A percentile compares a stretch with the other conserved stretches of the same genome.
Conservation (phyloP, 1,140 invertebrate genomes). For the Aphelinus certus region DNA sequence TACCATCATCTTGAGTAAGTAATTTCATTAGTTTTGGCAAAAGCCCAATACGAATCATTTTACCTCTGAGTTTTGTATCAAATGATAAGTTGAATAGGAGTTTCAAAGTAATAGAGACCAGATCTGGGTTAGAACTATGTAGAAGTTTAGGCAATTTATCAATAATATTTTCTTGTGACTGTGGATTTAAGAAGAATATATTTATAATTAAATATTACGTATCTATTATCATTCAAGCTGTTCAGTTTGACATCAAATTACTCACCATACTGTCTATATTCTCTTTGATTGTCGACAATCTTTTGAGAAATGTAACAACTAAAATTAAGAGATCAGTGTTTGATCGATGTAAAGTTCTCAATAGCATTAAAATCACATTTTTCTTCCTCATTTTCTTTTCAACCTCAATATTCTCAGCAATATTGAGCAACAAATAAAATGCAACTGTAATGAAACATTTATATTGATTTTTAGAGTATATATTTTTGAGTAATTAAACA, state of each 20-base stretch:
- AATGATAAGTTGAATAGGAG: conserved; percentile 98
- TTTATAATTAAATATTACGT: no score
- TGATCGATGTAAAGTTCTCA: conserved; percentile 86
- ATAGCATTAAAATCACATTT: conserved; percentile 87
- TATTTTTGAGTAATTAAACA: not conserved
- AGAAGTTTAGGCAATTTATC: conserved; percentile 80
- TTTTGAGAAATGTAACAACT: conserved; percentile 94
- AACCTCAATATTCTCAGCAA: conserved; percentile 93
- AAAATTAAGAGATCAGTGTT: conserved; percentile 89
- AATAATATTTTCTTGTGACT: conserved; percentile 75
- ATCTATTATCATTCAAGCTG: no score
- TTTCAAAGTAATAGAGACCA: conserved; percentile 88
- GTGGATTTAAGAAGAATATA: conserved; percentile 25
- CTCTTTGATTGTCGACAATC: conserved; percentile 92
- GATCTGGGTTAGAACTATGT: conserved; percentile 79
- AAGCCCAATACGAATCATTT: conserved; percentile 90
- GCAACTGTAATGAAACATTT: conserved; percentile 67
- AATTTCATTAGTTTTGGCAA: conserved; percentile 90
- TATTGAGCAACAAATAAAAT: conserved; percentile 92
- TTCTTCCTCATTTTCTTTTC: conserved; percentile 98
- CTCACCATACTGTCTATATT: conserved; percentile 93
- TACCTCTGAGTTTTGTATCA: conserved; percentile 84
- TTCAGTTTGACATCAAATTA: not conserved
- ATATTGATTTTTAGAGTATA: conserved; percentile 23
- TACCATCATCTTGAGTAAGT: conserved; percentile 80